Evolutionary conservation across 92 coral and sea anemone species (phyloP).

Genomic region (Metridium senile): DNA sequence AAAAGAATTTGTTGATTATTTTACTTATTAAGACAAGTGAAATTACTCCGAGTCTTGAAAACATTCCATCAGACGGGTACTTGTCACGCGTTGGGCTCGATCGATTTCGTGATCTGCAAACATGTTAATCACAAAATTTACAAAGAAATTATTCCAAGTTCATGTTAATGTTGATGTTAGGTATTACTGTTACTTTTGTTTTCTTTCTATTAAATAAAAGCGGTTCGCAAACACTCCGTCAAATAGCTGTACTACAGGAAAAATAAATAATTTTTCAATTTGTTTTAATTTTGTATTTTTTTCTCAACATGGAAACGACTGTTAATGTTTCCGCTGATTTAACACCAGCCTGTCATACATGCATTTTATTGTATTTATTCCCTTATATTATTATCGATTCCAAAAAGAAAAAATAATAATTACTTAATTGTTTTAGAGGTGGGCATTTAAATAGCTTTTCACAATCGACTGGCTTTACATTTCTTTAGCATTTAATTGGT

Average conservation of each 20-base stretch:
- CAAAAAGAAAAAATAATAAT: too few relatives aligned
- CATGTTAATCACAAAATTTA: constrained; percentile 4
- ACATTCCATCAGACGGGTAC: constrained; percentile 13
- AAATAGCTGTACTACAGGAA: background rate
- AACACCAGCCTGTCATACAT: background rate
- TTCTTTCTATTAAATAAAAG: background rate
- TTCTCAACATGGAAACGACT: background rate
- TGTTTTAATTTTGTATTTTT: background rate
- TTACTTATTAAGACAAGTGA: constrained; percentile 5
- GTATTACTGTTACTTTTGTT: background rate
- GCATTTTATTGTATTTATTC: background rate
- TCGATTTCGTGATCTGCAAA: constrained; percentile 30
- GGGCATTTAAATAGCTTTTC: background rate
- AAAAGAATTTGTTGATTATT: too few relatives aligned
- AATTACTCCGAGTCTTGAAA: background rate
- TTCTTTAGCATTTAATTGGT: constrained; percentile 8
- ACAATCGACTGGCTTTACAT: background rate
- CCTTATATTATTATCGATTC: too few relatives aligned
- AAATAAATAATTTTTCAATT: too few relatives aligned
- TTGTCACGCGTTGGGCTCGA: constrained; percentile 17
- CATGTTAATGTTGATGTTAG: background rate
- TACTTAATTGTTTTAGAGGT: background rate
- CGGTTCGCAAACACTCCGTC: background rate
- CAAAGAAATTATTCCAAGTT: background rate
- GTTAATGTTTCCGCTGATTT: background rate